Evolutionary conservation across 2,113 vertebrate genomes (phyloP), one percentile per base, ranked within the genome.

Genomic region (Hypocryptadius cinnamomeus): DNA sequence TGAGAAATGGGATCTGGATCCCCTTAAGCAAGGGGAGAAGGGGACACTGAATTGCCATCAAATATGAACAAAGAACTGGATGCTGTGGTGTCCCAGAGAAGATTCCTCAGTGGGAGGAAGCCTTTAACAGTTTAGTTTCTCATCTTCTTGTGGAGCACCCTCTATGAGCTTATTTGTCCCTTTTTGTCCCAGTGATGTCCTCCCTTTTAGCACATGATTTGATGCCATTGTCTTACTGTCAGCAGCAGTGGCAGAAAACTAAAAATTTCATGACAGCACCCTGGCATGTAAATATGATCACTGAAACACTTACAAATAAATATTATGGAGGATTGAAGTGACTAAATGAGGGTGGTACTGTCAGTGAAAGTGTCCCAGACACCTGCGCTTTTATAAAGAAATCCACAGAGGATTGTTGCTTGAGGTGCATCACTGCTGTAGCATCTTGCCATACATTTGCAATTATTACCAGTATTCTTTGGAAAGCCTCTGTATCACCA

Each of bases 41-140:
- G 20, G 48, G 31, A 53, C 2, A 2, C 9, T 31, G 47, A 74
- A 23, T n/a, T 79, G 39, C 28, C 5, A 2, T 61, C 48, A 18
- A 44, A 3, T 2, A 3, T 1, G 8, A 69, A 16, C 1, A 33
- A 39, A 44, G 50, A 39, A 9, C 4, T 53, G 19, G 21, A 19
- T 73, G 48, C 44, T 79, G 28, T 59, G 44, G 5, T 5, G 5
- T 64, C 24, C 44, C 40, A 33, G 48, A 60, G 27, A 20, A 56
- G 31, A 6, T 53, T 15, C 15, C 72, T 40, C 40, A 71, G 53
- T n/a, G n/a, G n/a, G n/a, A n/a, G n/a, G n/a, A n/a, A n/a, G 9
- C 23, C 17, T 53, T 77, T 18, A 31, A 24, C 8, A 13, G 19
- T 10, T 53, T 68, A 15, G 12, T 65, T 69, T 60, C 12, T 56